Evolutionary conservation across 2,888 invertebrate species (phyloP).

Genomic region (Epinotia ramella): DNA sequence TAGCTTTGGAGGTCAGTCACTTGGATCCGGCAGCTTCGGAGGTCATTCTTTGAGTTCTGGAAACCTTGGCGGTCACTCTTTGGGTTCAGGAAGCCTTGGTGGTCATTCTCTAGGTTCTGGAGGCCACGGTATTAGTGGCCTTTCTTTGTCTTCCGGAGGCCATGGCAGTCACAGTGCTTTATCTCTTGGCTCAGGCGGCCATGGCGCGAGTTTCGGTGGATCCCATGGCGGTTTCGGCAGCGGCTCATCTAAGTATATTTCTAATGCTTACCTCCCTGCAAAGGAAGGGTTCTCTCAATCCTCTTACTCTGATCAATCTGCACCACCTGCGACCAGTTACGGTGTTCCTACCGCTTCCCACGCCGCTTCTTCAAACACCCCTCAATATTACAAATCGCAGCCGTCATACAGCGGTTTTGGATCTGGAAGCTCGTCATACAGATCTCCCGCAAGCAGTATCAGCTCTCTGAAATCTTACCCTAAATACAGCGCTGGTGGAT

Average conservation of each 20-base stretch:
- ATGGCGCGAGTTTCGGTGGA: conserved; percentile 64
- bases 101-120: conserved; percentile 37
- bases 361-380: conserved; percentile 68
- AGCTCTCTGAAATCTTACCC: conserved; percentile 69
- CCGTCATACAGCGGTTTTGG: conserved; percentile 64
- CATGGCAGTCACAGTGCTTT: conserved; percentile 50
- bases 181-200: conserved; percentile 61
- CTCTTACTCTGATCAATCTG: conserved; percentile 64
- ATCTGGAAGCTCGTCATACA: conserved; percentile 69
- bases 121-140: conserved; percentile 58
- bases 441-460: conserved; percentile 63
- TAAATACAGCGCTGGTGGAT: conserved; percentile 70
- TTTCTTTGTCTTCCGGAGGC: conserved; percentile 47
- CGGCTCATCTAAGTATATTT: conserved; percentile 66
- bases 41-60: conserved; percentile 31
- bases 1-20: conserved; percentile 22
- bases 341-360: conserved; percentile 68
- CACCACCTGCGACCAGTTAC: conserved; percentile 70
- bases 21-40: conserved; percentile 28
- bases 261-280: conserved; percentile 65
- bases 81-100: conserved; percentile 52
- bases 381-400: conserved; percentile 69
- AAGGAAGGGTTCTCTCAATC: conserved; percentile 68
- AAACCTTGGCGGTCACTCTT: conserved; percentile 27
- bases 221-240: conserved; percentile 64